Base-by-base conservation (phyloP, 2,797 vertebrate species). In the Tangara arthus region DNA sequence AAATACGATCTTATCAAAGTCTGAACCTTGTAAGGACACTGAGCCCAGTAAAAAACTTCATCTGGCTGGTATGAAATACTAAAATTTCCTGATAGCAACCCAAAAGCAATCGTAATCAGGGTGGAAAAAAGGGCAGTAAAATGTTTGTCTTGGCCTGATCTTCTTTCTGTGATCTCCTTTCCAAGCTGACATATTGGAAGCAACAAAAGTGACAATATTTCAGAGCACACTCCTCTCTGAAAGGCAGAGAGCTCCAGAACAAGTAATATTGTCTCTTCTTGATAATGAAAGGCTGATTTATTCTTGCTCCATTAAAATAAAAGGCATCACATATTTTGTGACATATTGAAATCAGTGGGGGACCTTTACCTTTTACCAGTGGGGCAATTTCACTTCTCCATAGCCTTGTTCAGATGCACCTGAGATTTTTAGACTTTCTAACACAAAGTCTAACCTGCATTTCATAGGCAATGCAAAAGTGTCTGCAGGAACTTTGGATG, bases 201-300 rank as follows among this genome's bases (percentile, higher is more conserved):
- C 82, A 69, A 81, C 82, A 89, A 65, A 93, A 84, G 20, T 26
- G 72, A 61, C 78, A 85, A 8, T 85, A 87, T 90, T 92, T 90
- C 2, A 27, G 80, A 66, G 34, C 47, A 60, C 24, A 11, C 15
- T 37, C 7, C 3, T 42, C 65, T 78, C 66, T 41, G 32, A 82
- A 82, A 68, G 27, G 69, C 83, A 87, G 75, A 85, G 83, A 87
- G 35, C 35, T 78, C n/a, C 80, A 65, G 61, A 76, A 86, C 10
- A 3, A 50, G 46, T 49, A 66, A 66, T 24, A 49, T 32, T 12
- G 11, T 49, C 56, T 76, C 59, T 77, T 55, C 47, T 68, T 0
- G 2, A 35, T 53, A 4, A 9, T 13, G 37, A 87, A 87, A 82
- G n/a, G 57, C 35, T 68, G 78, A 89, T 88, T 91, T 75, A 83